Evolutionary conservation across 2,888 invertebrate species (phyloP).

Genomic region (Agrochola lychnidis): DNA sequence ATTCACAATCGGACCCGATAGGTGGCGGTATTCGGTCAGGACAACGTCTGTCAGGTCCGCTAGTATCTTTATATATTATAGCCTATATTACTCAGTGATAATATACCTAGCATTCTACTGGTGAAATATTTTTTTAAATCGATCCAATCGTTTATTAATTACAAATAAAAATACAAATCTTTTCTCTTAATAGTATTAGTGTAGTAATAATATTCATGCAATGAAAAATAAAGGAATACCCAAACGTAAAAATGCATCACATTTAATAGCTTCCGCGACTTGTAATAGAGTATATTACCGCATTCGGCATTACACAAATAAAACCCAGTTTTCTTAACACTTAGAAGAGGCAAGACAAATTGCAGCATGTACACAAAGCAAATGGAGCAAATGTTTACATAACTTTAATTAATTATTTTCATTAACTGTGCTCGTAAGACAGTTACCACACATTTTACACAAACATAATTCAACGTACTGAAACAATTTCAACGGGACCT

Average conservation of each 20-base stretch:
- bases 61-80: too few relatives aligned
- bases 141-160: too few relatives aligned
- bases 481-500: constrained; percentile 61
- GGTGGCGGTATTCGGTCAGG: too few relatives aligned
- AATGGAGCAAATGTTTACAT: constrained; percentile 50
- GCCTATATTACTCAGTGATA: too few relatives aligned
- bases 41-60: too few relatives aligned
- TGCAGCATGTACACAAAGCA: constrained; percentile 24
- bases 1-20: too few relatives aligned
- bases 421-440: constrained; percentile 32
- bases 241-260: neutral
- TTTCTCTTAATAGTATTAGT: too few relatives aligned
- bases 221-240: neutral
- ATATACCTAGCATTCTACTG: too few relatives aligned
- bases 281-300: neutral
- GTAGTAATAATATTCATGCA: neutral
- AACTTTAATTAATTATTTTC: constrained; percentile 53
- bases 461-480: constrained; percentile 52
- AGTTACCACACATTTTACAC: constrained; percentile 44
- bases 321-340: constrained; percentile 12
- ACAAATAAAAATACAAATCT: too few relatives aligned
- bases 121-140: too few relatives aligned
- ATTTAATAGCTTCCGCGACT: neutral
- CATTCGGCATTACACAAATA: constrained; percentile 3
- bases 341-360: constrained; percentile 28